These are phyloP conservation scores for Schizopygopsis malacanthus DNA, from an alignment of 2,797 vertebrate genomes.

Conservation along the genomic window DNA sequence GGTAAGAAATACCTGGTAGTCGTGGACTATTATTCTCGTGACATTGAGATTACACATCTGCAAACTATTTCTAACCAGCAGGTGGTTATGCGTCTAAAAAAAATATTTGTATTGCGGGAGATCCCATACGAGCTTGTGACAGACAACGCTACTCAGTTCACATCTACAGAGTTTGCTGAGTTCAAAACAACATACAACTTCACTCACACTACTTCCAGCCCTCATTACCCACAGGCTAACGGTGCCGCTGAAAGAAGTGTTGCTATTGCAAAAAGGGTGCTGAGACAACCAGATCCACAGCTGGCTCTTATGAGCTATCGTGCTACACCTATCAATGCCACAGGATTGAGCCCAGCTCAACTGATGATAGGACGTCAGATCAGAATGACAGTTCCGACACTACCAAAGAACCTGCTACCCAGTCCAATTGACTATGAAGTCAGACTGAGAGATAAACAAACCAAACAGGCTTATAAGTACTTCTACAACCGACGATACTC, in stretches of 20 bases:
- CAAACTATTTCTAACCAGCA: not conserved
- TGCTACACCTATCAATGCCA: not conserved
- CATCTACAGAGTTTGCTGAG: conserved; percentile 13
- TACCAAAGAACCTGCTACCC: not conserved
- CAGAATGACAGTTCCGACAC: not conserved
- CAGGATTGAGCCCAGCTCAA: not conserved
- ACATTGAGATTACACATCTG: not conserved
- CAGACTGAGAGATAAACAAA: not conserved
- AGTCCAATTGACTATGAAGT: not conserved
- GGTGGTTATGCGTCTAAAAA: conserved; percentile 9
- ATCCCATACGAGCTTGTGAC: conserved; percentile 12
- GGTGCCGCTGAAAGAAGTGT: too few relatives aligned
- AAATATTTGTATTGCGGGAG: conserved; percentile 28
- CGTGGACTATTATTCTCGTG: not conserved
- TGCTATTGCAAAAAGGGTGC: too few relatives aligned
- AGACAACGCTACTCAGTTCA: conserved; percentile 41
- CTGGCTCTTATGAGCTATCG: not conserved
- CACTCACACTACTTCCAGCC: conserved; percentile 31
- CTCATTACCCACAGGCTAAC: conserved; percentile 31
- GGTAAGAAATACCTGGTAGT: not conserved
- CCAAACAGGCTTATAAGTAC: not conserved
- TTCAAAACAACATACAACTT: conserved; percentile 9
- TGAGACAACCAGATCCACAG: conserved; percentile 26
- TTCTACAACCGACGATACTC: not conserved
- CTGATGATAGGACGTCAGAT: not conserved